Conservation (phyloP, 1,140 invertebrate species). For the Mya arenaria region DNA sequence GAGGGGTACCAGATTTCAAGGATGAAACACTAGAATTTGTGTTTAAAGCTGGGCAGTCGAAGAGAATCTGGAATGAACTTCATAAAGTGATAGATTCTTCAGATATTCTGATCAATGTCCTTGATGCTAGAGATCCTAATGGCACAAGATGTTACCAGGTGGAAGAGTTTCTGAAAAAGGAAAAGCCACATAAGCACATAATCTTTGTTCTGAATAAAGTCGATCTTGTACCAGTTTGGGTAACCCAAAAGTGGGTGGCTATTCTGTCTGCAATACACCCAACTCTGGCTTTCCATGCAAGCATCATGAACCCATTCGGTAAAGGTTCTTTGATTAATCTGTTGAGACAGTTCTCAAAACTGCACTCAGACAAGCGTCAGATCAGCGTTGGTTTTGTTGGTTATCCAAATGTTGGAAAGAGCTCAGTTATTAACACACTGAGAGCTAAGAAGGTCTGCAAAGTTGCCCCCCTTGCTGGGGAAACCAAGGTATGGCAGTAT, state of each 20-base stretch:
- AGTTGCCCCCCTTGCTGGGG: slow-evolving; percentile 99
- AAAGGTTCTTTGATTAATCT: slow-evolving; percentile 99
- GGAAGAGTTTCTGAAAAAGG: slow-evolving; percentile 93
- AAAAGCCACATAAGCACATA: slow-evolving; percentile 97
- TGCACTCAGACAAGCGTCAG: slow-evolving; percentile 97
- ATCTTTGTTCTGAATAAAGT: slow-evolving; percentile 98
- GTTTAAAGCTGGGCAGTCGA: slow-evolving; percentile 92
- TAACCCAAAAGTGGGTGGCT: slow-evolving; percentile 95
- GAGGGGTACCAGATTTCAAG: slow-evolving; percentile 77
- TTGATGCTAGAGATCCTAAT: slow-evolving; percentile 97
- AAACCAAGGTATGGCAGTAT: slow-evolving; percentile 99
- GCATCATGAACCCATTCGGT: slow-evolving; percentile 98
- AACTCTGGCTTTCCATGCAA: slow-evolving; percentile 99
- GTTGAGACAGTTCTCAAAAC: slow-evolving; percentile 96
- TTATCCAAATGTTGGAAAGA: slow-evolving; percentile 99
- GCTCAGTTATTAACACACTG: slow-evolving; percentile 98
- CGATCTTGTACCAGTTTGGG: slow-evolving; percentile 96
- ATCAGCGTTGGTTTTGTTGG: slow-evolving; percentile 99
- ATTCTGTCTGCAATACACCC: slow-evolving; percentile 97
- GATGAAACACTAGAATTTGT: slow-evolving; percentile 80
- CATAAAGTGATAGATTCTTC: slow-evolving; percentile 99
- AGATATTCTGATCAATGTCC: slow-evolving; percentile 95
- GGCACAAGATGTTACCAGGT: slow-evolving; percentile 97
- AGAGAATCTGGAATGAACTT: slow-evolving; percentile 99
- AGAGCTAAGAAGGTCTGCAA: slow-evolving; percentile 89